Evolutionary conservation across 1,140 invertebrate species (phyloP), one percentile per base, ranked within the genome.

Genomic region (Gryon sp.): DNA sequence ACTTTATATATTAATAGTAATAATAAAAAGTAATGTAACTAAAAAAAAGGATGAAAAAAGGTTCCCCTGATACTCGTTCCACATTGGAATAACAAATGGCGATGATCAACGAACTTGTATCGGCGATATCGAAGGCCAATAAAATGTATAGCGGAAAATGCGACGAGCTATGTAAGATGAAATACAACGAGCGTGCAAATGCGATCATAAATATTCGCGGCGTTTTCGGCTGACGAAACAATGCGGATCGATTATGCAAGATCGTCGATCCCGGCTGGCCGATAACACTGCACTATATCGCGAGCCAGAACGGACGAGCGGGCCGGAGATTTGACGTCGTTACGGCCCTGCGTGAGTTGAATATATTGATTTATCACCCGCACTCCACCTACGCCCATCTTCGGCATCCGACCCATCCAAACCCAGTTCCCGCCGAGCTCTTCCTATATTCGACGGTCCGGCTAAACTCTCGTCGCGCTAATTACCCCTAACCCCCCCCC

Each of bases 321-420:
- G 40, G 65, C 45, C 50, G 59, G 73, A 81, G 81, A 86, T 84
- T 82, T 77, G 53, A 81, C 74, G 76, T 80, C 75, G 83, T 84
- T 84, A 85, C 81, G 79, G 80, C 77, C 79, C 74, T 83, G 84
- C 83, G 81, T 84, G 83, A 85, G 81, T 81, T 80, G 83, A 81
- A 85, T 86, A 86, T 85, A 86, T 86, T 86, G 85, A 86, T 86
- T 85, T 86, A 84, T 86, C 81, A 78, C 70, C 63, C 53, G 65
- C 45, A 70, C 73, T 32, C 43, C 52, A 72, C 75, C 66, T 66
- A 72, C 75, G 66, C 75, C 55, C 66, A 65, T 66, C 66, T 70
- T 70, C 52, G 48, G 48, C 22, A 69, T 60, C 53, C 62, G 38
- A 65, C 41, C 40, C 60, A 46, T 59, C 46, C 46, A 32, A 66